phyloP scores from a whole-genome alignment of 2,797 vertebrate species.

The Gymnothorax reevesii region DNA sequence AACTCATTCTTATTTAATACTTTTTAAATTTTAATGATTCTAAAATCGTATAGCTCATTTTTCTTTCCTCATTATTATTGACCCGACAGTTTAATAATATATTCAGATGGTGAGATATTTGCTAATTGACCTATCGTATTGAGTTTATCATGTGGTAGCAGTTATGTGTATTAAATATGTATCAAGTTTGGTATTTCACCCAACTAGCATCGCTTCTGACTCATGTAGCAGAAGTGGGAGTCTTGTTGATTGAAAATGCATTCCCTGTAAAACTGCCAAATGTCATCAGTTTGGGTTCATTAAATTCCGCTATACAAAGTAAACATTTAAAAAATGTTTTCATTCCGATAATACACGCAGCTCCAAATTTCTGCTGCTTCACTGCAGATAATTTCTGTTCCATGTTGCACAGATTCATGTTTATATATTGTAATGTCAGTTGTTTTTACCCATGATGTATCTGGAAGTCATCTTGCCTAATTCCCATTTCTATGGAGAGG shows the following conservation, averaged over 20 bases:
- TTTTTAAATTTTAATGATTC: too few relatives aligned
- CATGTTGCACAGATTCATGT: conserved; percentile 7
- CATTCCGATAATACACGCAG: conserved; percentile 11
- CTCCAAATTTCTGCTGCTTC: conserved; percentile 25
- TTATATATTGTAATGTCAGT: not conserved
- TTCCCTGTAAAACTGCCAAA: not conserved
- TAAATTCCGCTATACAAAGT: not conserved
- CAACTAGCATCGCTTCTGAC: not conserved
- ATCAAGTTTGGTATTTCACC: not conserved
- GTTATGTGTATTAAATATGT: not conserved
- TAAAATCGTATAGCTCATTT: not conserved
- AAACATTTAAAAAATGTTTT: not conserved
- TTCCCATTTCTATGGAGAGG: not conserved
- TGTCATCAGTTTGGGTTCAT: not conserved
- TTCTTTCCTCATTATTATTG: not conserved
- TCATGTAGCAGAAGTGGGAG: not conserved
- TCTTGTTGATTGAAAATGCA: not conserved
- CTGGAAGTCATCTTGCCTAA: not conserved
- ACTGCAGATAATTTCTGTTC: conserved; percentile 2
- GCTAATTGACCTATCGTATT: not conserved
- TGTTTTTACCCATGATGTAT: not conserved
- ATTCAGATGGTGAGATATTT: not conserved
- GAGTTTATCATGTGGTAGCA: not conserved
- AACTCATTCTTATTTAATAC: too few relatives aligned
- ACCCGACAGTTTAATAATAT: not conserved